Conservation (phyloP, 2,797 vertebrate species). For the Periophthalmus magnuspinnatus region DNA sequence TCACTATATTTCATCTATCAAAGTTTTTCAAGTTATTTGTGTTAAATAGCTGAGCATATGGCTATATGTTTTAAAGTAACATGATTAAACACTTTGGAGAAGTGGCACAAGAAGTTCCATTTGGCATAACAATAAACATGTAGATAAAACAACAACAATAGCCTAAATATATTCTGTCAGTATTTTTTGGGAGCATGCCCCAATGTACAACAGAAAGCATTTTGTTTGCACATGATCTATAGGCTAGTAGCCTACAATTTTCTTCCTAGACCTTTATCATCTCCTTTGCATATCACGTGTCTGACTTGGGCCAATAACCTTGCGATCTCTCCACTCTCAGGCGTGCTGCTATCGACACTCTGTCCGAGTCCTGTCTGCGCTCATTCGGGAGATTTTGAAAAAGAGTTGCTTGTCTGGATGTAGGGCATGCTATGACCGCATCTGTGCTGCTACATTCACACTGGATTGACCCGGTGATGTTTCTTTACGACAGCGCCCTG, state of each 20-base stretch:
- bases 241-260: constrained; percentile 72
- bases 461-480: constrained; percentile 99
- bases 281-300: constrained; percentile 97
- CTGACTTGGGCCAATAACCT: constrained; percentile 86
- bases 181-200: neutral
- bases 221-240: constrained; percentile 33
- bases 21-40: no score
- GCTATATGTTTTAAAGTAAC: no score
- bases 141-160: no score
- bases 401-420: constrained; percentile 85
- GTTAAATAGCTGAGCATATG: no score
- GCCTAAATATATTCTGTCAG: neutral
- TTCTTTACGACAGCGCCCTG: constrained; percentile 94
- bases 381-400: constrained; percentile 86
- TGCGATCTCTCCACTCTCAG: constrained; percentile 78
- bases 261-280: constrained; percentile 79
- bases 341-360: constrained; percentile 87
- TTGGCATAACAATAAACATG: no score
- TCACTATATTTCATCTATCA: neutral
- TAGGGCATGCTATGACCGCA: constrained; percentile 98
- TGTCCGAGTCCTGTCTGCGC: constrained; percentile 84
- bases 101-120: no score
- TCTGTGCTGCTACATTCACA: constrained; percentile 97
- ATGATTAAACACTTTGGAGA: no score
- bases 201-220: no score